These are phyloP conservation scores for Neodiprion pinetum DNA, from an alignment of 1,140 invertebrate genomes.

Conservation along the genomic window DNA sequence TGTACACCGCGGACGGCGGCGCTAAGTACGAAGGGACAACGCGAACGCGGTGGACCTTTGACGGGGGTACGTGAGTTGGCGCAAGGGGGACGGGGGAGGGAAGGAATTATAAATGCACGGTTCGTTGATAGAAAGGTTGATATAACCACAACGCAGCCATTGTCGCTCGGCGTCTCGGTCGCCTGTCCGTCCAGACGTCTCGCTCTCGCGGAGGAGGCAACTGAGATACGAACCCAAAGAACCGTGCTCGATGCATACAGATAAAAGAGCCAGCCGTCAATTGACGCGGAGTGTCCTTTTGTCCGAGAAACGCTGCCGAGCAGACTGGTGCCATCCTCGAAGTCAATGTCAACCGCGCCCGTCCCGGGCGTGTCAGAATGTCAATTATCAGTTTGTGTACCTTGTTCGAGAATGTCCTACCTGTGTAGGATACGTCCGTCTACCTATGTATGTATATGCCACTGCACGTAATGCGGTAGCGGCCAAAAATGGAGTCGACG, in stretches of 20 bases:
- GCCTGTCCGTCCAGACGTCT: background rate
- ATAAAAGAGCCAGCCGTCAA: background rate
- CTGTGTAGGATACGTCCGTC: no score
- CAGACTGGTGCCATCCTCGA: background rate
- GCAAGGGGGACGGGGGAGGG: no score
- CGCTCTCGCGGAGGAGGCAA: no score
- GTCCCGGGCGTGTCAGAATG: constrained; percentile 1
- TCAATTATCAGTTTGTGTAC: background rate
- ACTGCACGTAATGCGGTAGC: no score
- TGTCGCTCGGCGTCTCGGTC: constrained; percentile 1
- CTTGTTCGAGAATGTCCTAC: no score
- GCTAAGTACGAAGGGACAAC: no score
- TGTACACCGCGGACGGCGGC: background rate
- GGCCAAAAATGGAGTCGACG: no score
- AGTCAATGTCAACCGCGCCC: constrained; percentile 1
- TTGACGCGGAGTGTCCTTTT: background rate
- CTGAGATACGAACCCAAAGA: background rate
- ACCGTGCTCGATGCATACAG: background rate
- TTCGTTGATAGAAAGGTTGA: constrained; percentile 5
- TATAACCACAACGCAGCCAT: background rate
- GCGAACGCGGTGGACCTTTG: no score
- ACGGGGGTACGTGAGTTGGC: no score
- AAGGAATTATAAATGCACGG: background rate
- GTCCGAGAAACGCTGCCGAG: background rate
- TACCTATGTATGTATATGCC: no score